These are phyloP conservation scores for Chascanopsetta lugubris DNA, from an alignment of 2,113 vertebrate genomes.

Conservation along the genomic window DNA sequence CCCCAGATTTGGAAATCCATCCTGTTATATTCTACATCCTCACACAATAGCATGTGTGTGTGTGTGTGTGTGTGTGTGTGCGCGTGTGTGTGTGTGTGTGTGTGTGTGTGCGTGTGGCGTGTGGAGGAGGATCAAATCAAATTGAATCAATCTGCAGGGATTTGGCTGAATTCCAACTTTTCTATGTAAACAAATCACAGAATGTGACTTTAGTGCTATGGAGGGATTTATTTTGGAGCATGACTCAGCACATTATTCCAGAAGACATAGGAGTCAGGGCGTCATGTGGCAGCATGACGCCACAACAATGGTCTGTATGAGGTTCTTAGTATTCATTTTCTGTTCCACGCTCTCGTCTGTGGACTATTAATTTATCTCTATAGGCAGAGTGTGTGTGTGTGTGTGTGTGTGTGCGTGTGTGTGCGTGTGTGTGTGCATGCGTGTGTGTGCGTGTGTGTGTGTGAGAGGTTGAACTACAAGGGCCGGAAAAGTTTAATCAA, in stretches of 20 bases:
- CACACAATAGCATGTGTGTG: constrained; percentile 49
- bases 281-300: constrained; percentile 5
- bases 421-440: constrained; percentile 4
- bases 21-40: constrained; percentile 47
- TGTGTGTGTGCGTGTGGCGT: no score
- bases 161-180: constrained; percentile 42
- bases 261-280: no score
- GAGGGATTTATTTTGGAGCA: no score
- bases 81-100: no score
- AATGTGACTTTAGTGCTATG: constrained; percentile 34
- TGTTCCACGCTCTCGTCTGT: neutral
- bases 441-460: no score
- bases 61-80: no score
- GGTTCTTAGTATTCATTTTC: neutral
- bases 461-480: constrained; percentile 21
- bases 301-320: neutral
- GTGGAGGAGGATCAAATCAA: no score
- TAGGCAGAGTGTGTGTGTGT: neutral
- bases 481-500: constrained; percentile 47
- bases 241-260: no score
- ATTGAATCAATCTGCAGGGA: constrained; percentile 53
- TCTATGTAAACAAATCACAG: constrained; percentile 31
- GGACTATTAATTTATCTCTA: neutral
- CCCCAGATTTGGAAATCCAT: constrained; percentile 55
- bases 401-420: constrained; percentile 10